Conservation (phyloP, 2,888 invertebrate species). For the Tenthredo amoena region DNA sequence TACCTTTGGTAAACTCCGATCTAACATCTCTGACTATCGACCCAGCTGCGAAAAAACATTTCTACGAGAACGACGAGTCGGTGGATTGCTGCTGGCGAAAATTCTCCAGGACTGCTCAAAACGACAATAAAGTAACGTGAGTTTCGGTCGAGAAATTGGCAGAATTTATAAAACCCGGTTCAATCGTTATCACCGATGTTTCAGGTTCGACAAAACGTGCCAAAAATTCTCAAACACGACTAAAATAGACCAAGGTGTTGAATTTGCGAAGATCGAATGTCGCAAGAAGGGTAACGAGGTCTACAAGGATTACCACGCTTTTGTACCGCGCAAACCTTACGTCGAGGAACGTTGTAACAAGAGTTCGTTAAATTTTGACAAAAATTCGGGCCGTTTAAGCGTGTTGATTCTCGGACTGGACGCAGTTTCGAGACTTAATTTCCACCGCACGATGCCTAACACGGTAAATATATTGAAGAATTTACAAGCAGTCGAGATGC, state of each 20-base stretch:
- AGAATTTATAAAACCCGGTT: too few relatives aligned
- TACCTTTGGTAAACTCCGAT: constrained; percentile 82
- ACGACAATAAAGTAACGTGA: constrained; percentile 78
- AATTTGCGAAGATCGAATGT: constrained; percentile 87
- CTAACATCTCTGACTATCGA: constrained; percentile 82
- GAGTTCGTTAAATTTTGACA: neutral
- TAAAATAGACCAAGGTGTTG: constrained; percentile 77
- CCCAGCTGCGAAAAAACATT: constrained; percentile 77
- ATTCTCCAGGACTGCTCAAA: constrained; percentile 80
- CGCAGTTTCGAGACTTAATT: constrained; percentile 91
- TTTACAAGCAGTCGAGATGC: constrained; percentile 86
- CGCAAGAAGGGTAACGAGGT: constrained; percentile 78
- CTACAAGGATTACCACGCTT: constrained; percentile 86
- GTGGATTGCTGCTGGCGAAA: constrained; percentile 83
- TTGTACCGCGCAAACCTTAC: constrained; percentile 79
- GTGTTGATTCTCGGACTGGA: constrained; percentile 92
- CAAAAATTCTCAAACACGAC: constrained; percentile 78
- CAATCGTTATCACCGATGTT: constrained; percentile 47
- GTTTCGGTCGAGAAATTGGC: constrained; percentile 72
- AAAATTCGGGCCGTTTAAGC: constrained; percentile 79
- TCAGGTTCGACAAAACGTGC: constrained; percentile 79
- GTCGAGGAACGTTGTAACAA: constrained; percentile 67
- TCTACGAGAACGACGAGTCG: constrained; percentile 78
- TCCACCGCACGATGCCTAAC: constrained; percentile 90
- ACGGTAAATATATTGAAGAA: constrained; percentile 83